A percentile compares a stretch with the other conserved stretches of the same genome.
Evolutionary conservation across 2,113 vertebrate genomes (phyloP).

Genomic region (Nycticorax nycticorax): DNA sequence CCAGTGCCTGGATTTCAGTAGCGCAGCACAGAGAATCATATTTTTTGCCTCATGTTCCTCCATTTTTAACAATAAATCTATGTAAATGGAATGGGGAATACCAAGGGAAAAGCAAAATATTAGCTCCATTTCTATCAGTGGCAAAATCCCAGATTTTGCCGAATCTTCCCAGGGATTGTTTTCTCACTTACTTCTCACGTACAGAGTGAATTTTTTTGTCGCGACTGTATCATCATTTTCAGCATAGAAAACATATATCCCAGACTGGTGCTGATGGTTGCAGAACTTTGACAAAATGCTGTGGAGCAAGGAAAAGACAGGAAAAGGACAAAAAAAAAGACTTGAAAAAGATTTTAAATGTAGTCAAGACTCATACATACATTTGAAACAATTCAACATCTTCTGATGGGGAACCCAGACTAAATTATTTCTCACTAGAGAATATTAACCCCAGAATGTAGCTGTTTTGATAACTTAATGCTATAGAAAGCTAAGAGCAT

Average conservation of each 20-base stretch:
- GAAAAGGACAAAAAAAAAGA: neutral
- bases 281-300: conserved; percentile 81
- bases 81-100: neutral
- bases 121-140: neutral
- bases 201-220: conserved; percentile 80
- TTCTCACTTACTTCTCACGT: conserved; percentile 84
- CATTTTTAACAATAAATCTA: neutral
- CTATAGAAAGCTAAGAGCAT: neutral
- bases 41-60: neutral
- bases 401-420: neutral
- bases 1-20: neutral
- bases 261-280: conserved; percentile 74
- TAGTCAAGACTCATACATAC: neutral
- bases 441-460: neutral
- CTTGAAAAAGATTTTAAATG: neutral
- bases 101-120: neutral
- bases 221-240: conserved; percentile 74
- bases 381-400: neutral
- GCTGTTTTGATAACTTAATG: neutral
- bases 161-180: neutral
- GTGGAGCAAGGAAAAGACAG: conserved; percentile 30
- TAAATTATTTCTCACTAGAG: neutral
- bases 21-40: neutral
- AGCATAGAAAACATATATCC: conserved; percentile 83
- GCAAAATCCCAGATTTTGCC: neutral